Evolutionary conservation across 2,888 invertebrate genomes (phyloP), one percentile per base, ranked within the genome.

Genomic region (Idaea aversata): DNA sequence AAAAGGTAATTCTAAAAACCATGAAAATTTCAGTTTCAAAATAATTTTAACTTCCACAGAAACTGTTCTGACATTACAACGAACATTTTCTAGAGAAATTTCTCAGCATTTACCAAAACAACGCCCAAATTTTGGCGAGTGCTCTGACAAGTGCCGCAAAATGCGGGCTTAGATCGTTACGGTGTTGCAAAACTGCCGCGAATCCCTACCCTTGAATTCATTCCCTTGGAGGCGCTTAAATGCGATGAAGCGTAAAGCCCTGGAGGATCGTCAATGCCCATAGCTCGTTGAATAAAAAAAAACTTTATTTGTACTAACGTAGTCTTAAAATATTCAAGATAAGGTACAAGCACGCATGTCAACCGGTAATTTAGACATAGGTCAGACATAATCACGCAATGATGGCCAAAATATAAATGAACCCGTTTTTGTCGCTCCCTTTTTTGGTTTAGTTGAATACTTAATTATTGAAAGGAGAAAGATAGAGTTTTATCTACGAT

Each of bases 271-370:
- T 75, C 75, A 81, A 80, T 76, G 75, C 72, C 75, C 74, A 78
- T 72, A 75, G 76, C 72, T 72, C 65, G 67, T 64, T 66, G 63
- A 66, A 58, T 58, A 63, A 65, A 67, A 75, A 25, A 77, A 75
- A 76, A 75, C 69, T 69, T 63, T 57, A 59, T 67, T 72, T 76
- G 75, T 77, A 76, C 80, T 80, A 81, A 84, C 79, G 82, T 73
- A 77, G 80, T 84, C 84, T 84, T 87, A 81, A 88, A 88, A 87
- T 88, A 88, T 88, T 88, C 87, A 88, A 84, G 83, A 85, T 82
- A 70, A 76, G 80, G 80, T 77, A 79, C 72, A 66, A 73, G 76
- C 89, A 89, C 88, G 89, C 89, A 87, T 85, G 85, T 75, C 80
- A 74, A 72, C 75, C 76, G 71, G 83, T 85, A 86, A 87, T 88